Percentiles rank a stretch among this genome's conserved stretches.
These are phyloP conservation scores for Acleris holmiana DNA, from an alignment of 2,888 invertebrate genomes.

Conservation along the genomic window DNA sequence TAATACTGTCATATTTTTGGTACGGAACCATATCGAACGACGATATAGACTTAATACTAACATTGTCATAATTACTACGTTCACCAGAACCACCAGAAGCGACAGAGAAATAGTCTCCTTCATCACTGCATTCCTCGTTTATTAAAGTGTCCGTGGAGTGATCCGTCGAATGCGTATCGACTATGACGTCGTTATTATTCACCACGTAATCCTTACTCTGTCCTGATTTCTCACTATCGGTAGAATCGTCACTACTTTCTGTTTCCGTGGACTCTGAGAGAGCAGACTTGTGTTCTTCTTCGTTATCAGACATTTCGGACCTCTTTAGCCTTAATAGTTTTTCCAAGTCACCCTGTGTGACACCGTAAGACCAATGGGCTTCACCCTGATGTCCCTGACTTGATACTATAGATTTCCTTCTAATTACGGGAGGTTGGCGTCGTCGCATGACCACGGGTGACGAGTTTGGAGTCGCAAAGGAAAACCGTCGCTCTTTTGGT, in stretches of 20 bases:
- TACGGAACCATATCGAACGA: constrained; percentile 81
- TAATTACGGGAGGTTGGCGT: constrained; percentile 76
- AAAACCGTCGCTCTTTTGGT: constrained; percentile 61
- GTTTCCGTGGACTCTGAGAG: constrained; percentile 45
- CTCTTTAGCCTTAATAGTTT: constrained; percentile 72
- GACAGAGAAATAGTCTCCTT: constrained; percentile 64
- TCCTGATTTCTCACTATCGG: constrained; percentile 63
- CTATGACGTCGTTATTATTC: constrained; percentile 68
- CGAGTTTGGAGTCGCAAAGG: constrained; percentile 67
- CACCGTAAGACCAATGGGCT: constrained; percentile 79
- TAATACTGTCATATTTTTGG: constrained; percentile 80
- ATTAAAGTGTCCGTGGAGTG: constrained; percentile 79
- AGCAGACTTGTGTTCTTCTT: constrained; percentile 60
- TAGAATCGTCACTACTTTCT: constrained; percentile 61
- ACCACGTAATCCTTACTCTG: constrained; percentile 66
- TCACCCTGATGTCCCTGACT: constrained; percentile 64
- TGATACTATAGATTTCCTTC: constrained; percentile 69
- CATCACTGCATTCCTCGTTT: constrained; percentile 73
- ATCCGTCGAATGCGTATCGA: constrained; percentile 72
- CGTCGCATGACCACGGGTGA: constrained; percentile 70
- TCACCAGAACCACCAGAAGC: constrained; percentile 68
- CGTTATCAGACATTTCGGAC: constrained; percentile 72
- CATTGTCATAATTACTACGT: constrained; percentile 78
- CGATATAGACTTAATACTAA: constrained; percentile 80
- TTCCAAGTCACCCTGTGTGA: constrained; percentile 76